phyloP scores from a whole-genome alignment of 35 echinoderm and acorn worm genomes.

The Anneissia japonica region DNA sequence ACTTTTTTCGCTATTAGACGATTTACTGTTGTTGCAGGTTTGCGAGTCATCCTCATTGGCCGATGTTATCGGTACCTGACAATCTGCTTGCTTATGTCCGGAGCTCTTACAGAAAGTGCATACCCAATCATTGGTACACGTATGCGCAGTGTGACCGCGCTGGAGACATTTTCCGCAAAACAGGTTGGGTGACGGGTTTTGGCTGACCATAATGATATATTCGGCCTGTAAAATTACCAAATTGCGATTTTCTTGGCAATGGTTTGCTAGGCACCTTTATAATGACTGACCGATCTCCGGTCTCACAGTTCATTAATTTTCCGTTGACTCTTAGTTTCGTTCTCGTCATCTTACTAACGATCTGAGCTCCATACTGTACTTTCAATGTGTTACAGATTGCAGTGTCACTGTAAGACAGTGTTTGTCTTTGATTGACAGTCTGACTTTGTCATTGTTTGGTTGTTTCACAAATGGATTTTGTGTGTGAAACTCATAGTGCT shows the following conservation, averaged over 20 bases:
- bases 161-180: too few relatives aligned
- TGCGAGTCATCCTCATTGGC: too few relatives aligned
- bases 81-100: too few relatives aligned
- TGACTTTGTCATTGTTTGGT: not conserved
- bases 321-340: not conserved
- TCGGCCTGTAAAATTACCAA: not conserved
- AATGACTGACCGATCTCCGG: not conserved
- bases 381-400: not conserved
- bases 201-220: too few relatives aligned
- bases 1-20: too few relatives aligned
- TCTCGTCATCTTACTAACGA: too few relatives aligned
- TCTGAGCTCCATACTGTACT: not conserved
- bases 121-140: too few relatives aligned
- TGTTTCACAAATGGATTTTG: not conserved
- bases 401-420: not conserved
- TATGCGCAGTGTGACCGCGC: too few relatives aligned
- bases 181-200: too few relatives aligned
- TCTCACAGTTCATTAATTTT: not conserved
- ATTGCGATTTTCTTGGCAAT: not conserved
- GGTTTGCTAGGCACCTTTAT: not conserved
- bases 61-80: too few relatives aligned
- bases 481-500: not conserved
- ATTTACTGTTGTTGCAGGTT: not conserved
- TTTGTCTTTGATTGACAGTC: not conserved
- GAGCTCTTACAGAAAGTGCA: too few relatives aligned